Evolutionary conservation across 2,113 vertebrate species (phyloP).

Genomic region (Ibidorhyncha struthersii): DNA sequence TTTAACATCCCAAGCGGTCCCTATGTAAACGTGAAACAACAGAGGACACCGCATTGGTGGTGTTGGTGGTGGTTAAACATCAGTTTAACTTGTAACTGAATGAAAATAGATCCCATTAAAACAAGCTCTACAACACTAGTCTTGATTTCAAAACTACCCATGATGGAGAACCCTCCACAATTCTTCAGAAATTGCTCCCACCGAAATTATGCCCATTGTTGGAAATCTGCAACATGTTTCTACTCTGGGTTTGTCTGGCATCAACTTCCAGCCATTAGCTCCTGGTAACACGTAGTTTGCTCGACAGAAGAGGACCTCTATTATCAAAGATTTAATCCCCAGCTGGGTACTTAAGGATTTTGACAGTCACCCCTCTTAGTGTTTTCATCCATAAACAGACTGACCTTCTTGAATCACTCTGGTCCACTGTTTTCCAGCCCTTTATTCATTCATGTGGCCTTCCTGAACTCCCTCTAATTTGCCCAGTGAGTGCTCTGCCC

Average conservation of each 20-base stretch:
- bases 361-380: background rate
- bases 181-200: background rate
- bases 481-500: background rate
- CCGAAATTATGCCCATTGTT: accelerated
- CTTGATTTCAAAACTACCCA: background rate
- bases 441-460: background rate
- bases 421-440: background rate
- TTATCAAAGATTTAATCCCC: background rate
- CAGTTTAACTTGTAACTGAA: background rate
- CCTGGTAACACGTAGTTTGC: accelerated
- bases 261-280: background rate
- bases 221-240: background rate
- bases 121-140: background rate
- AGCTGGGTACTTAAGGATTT: background rate
- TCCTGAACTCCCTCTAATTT: background rate
- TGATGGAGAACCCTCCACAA: background rate
- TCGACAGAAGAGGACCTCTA: background rate
- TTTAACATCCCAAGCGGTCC: background rate
- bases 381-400: background rate
- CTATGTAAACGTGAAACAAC: background rate
- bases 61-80: background rate
- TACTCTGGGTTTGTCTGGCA: background rate
- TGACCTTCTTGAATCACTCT: background rate
- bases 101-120: background rate
- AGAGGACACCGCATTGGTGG: background rate